Conservation (phyloP, 1,140 invertebrate genomes). For the Lethocerus indicus region DNA sequence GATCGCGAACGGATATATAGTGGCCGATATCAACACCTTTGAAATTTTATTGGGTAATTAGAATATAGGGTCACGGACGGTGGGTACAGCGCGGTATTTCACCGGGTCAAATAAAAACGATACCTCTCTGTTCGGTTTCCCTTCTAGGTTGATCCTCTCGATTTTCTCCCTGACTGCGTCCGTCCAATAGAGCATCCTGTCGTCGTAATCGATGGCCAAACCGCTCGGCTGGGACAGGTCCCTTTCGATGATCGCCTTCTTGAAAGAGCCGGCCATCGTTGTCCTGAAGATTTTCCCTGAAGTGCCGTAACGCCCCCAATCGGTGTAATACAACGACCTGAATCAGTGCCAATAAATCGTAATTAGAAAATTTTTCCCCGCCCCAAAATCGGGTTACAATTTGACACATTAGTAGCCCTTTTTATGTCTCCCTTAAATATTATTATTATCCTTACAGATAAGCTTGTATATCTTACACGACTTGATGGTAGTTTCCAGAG, state of each 20-base stretch:
- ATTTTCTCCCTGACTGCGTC: constrained; percentile 96
- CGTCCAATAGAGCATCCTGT: constrained; percentile 92
- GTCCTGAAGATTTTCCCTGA: constrained; percentile 87
- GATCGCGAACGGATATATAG: constrained; percentile 92
- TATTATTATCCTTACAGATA: no score
- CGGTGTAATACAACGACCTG: constrained; percentile 72
- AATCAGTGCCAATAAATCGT: not conserved
- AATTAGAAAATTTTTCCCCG: no score
- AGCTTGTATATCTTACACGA: no score
- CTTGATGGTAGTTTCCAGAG: no score
- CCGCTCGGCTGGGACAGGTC: constrained; percentile 91
- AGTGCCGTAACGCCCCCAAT: constrained; percentile 85
- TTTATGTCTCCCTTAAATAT: no score
- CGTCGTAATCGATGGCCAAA: constrained; percentile 90
- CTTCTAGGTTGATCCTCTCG: constrained; percentile 80
- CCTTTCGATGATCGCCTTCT: constrained; percentile 73
- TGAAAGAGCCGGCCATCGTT: constrained; percentile 91
- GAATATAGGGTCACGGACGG: not conserved
- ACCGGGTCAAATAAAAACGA: no score
- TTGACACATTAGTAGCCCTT: no score
- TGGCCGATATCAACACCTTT: constrained; percentile 66
- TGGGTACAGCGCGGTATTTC: not conserved
- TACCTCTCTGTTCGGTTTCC: constrained; percentile 39
- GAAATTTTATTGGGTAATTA: no score
- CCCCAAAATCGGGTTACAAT: no score